Base-by-base conservation (phyloP, 2,113 vertebrate genomes). In the Protobothrops mucrosquamatus region DNA sequence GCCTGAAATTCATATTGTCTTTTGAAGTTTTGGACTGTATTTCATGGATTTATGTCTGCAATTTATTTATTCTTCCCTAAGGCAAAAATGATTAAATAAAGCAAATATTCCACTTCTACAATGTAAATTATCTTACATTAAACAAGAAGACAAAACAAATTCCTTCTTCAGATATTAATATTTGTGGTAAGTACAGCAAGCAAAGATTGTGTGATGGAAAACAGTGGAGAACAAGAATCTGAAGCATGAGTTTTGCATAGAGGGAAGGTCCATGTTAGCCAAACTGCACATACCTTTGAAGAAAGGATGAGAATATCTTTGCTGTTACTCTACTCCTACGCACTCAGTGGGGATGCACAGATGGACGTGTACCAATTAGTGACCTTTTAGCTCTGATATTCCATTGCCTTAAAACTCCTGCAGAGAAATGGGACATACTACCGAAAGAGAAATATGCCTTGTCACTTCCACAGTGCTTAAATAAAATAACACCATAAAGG, bases 281-380 rank as follows among this genome's bases (percentile, higher is more conserved):
- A 92, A 10, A 52, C 93, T 89, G 92, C 81, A 91, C 51, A 87
- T 88, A 96, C 91, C 87, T 56, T 64, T 91, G 86, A 90, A 91
- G 95, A 94, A 95, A 91, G 87, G 48, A 81, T 57, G 88, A 93
- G 93, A 94, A 3, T 91, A 24, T 93, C 90, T 94, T 0, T 56
- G 89, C 6, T 91, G 95, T 91, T 94, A 91, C 95, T 90, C 96
- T 93, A 90, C 24, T 26, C 92, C 24, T 15, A 39, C 92, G 51
- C 93, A 91, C 88, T 46, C 54, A 20, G 52, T 34, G 81, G 93
- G 91, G 64, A 93, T 96, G 91, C 86, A 92, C 92, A 88, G 91
- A 89, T 91, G 94, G 94, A 96, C 93, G 4, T 89, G 57, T 95
- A 96, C 94, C 88, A 94, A 64, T 94, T 95, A 94, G 91, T 85